Evolutionary conservation across 2,113 vertebrate species (phyloP).

Genomic region (Paradoxurus hermaphroditus): DNA sequence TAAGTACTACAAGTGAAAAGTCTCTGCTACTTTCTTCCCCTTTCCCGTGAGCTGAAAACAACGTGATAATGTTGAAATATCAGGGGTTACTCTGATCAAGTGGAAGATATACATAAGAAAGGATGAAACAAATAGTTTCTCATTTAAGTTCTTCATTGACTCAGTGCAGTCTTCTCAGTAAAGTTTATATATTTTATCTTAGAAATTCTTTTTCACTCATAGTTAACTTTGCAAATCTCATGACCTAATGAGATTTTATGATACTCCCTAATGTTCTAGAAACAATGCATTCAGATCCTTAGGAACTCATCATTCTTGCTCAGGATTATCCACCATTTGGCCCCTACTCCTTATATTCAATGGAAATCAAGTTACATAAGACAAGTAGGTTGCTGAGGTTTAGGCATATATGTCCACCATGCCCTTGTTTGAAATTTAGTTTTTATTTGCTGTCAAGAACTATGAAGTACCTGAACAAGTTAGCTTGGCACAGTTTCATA

Average conservation of each 20-base stretch:
- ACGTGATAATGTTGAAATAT: background rate
- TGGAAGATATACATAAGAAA: background rate
- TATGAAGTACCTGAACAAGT: background rate
- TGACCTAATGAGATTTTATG: background rate
- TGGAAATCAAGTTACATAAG: background rate
- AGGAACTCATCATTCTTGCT: background rate
- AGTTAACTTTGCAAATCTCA: background rate
- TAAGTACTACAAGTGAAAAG: background rate
- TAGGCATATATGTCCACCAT: background rate
- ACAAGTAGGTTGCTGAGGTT: background rate
- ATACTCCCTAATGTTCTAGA: background rate
- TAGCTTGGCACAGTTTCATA: background rate
- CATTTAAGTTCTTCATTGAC: background rate
- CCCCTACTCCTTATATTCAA: background rate
- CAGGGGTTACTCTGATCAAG: background rate
- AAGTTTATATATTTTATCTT: background rate
- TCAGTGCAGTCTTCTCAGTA: background rate
- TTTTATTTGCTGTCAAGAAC: background rate
- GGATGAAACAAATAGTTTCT: background rate
- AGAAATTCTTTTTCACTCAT: background rate
- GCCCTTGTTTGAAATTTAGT: background rate
- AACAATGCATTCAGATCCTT: background rate
- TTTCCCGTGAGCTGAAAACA: background rate
- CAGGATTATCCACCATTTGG: background rate
- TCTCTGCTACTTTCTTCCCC: background rate